Conservation (phyloP, 2,797 vertebrate genomes). For the Erpetoichthys calabaricus region DNA sequence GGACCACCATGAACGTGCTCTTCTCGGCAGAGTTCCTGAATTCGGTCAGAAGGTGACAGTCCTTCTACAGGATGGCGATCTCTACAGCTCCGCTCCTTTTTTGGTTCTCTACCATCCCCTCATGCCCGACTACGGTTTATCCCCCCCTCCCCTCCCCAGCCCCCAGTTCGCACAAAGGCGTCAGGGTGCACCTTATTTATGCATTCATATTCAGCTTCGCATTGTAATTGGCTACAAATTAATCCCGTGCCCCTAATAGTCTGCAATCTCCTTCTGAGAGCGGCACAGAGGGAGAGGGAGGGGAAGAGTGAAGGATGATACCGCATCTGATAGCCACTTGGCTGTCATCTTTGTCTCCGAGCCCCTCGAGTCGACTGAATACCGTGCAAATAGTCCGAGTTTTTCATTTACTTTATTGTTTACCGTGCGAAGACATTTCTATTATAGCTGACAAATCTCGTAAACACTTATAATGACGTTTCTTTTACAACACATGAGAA, state of each 20-base stretch:
- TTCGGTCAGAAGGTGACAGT: constrained; percentile 33
- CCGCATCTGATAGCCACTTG: constrained; percentile 40
- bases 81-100: constrained; percentile 32
- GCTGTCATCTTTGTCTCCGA: constrained; percentile 48
- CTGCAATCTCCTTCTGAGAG: constrained; percentile 52
- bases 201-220: constrained; percentile 55
- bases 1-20: constrained; percentile 20
- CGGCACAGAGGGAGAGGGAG: constrained; percentile 27
- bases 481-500: too few species aligned
- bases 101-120: constrained; percentile 33
- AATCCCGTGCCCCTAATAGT: constrained; percentile 66
- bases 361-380: constrained; percentile 54
- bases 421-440: background rate
- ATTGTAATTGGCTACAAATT: constrained; percentile 78
- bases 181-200: constrained; percentile 50
- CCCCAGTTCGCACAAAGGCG: constrained; percentile 8
- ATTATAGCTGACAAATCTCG: too few species aligned
- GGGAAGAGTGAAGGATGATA: constrained; percentile 28
- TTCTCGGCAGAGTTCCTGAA: constrained; percentile 21
- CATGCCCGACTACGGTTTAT: constrained; percentile 29
- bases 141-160: constrained; percentile 7
- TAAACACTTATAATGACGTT: too few species aligned
- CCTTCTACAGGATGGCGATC: constrained; percentile 24
- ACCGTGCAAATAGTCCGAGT: constrained; percentile 64
- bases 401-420: constrained; percentile 15